These are phyloP conservation scores for Columbina picui DNA, from an alignment of 2,113 vertebrate species.

Conservation along the genomic window DNA sequence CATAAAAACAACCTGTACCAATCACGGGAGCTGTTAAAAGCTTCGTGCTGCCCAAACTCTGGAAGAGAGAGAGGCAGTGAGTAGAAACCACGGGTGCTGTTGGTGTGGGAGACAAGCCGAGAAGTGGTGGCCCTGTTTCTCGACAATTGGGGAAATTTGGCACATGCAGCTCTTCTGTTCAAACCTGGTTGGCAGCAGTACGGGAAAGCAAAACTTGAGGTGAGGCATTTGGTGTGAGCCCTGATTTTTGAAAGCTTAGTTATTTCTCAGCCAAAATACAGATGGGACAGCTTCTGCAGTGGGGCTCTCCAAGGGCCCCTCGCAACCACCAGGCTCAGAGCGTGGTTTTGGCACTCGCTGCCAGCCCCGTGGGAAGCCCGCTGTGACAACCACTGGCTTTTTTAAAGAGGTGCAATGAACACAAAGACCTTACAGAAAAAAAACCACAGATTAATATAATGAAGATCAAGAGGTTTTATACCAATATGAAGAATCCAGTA, in stretches of 20 bases:
- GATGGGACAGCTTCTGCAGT: background rate
- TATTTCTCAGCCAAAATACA: background rate
- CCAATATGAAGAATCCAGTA: background rate
- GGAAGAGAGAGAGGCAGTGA: background rate
- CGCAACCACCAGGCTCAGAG: background rate
- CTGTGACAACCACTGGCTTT: background rate
- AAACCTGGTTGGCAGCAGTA: background rate
- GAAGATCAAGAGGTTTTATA: background rate
- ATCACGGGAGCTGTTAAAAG: background rate
- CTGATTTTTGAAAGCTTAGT: background rate
- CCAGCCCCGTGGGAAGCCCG: rapidly evolving
- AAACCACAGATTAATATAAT: background rate
- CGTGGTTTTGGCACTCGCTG: rapidly evolving
- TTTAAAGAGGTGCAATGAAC: background rate
- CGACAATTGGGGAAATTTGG: background rate
- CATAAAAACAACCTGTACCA: background rate
- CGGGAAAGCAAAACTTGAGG: background rate
- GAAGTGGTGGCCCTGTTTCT: background rate
- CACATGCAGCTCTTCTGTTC: rapidly evolving
- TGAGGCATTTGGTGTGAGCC: rapidly evolving
- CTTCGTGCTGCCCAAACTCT: rapidly evolving
- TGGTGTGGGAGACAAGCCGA: rapidly evolving
- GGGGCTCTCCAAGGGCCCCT: rapidly evolving
- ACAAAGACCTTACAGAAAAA: background rate
- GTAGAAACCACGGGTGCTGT: background rate